Base-by-base conservation (phyloP, 2,888 invertebrate genomes). In the Caradrina clavipalpis region DNA sequence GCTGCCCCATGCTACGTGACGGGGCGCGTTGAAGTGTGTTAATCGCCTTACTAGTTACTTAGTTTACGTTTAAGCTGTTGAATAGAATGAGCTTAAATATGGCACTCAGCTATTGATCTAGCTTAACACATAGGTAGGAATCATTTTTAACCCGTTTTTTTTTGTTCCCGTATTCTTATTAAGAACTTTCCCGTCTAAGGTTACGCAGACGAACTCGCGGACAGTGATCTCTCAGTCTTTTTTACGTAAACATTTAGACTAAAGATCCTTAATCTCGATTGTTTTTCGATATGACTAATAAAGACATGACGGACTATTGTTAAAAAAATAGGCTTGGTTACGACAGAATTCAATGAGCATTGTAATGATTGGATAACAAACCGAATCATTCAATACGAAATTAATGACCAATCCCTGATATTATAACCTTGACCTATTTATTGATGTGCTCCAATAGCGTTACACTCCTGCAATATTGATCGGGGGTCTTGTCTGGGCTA, bases 391-490 rank as follows among this genome's bases (percentile, higher is more conserved):
- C 19, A 49, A 66, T 62, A n/a, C 51, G 42, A 59, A 73, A 47
- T 59, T 39, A 69, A 59, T n/a, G 2, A 11, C 42, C 11, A 35
- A 55, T 65, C 35, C 26, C 51, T 49, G 47, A 54, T 69, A 17
- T 22, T 13, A 42, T 58, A 45, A 55, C 69, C 69, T 53, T 74
- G 59, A 22, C 62, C 50, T 59, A 50, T 65, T 66, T 47, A 35
- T 45, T 58, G 42, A 17, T 35, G 13, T 19, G 17, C 47, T 55
- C 42, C 54, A 47, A 39, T 45, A 35, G 7, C 7, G 31, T 49
- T 26, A 62, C 49, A 50, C 39, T 63, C 35, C 61, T 76, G 77
- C 59, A 73, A 31, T 76, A 76, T 76, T 63, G 76, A 67, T 76
- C 45, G 53, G 22, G 26, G 45, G 60, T 57, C 56, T 56, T 19